These are phyloP conservation scores for Rhincodon typus DNA, from an alignment of 2,797 vertebrate genomes.

Conservation along the genomic window DNA sequence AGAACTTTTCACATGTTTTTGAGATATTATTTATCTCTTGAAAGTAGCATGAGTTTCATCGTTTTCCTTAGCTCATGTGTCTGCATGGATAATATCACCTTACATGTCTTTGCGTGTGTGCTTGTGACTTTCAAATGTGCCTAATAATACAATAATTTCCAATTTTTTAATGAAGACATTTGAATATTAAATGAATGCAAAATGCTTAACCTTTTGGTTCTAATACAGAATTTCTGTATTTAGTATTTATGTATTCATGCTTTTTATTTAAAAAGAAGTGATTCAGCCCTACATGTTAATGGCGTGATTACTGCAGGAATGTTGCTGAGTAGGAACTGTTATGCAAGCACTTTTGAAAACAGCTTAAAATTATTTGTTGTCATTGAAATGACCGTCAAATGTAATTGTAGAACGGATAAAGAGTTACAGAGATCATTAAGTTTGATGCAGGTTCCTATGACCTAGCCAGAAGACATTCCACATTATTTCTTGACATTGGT, in stretches of 20 bases:
- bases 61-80: neutral
- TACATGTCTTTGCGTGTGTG: neutral
- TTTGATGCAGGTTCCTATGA: neutral
- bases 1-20: neutral
- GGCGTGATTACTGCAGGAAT: neutral
- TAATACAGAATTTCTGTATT: conserved; percentile 25
- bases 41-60: neutral
- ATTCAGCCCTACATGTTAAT: conserved; percentile 26
- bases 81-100: neutral
- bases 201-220: conserved; percentile 15
- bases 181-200: neutral
- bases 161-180: conserved; percentile 3
- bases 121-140: neutral
- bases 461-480: neutral
- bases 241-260: conserved; percentile 29
- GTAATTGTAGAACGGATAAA: neutral
- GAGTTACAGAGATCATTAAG: neutral
- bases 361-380: neutral
- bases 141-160: conserved; percentile 20
- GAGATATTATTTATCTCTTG: neutral
- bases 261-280: neutral
- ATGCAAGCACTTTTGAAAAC: neutral
- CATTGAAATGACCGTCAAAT: neutral
- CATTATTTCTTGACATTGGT: neutral
- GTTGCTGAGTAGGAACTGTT: conserved; percentile 10